Percentiles rank a stretch among this genome's conserved stretches.
Evolutionary conservation across 2,797 vertebrate species (phyloP).

Genomic region (Rhinichthys osculus): DNA sequence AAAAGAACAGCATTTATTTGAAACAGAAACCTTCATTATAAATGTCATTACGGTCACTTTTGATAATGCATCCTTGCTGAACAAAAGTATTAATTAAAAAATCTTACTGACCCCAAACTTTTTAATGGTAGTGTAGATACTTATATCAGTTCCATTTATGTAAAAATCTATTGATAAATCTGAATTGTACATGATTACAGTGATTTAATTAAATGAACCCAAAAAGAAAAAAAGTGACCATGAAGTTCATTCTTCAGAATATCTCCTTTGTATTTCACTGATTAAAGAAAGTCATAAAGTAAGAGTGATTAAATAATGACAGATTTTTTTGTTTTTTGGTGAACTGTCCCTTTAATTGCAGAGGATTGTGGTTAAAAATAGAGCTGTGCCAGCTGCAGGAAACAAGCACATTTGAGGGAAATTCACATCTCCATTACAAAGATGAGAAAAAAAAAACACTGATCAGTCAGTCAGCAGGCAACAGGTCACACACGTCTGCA

Average conservation of each 20-base stretch:
- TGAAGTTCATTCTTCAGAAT: background rate
- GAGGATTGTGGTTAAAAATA: constrained; percentile 5
- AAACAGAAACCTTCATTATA: background rate
- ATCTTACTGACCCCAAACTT: background rate
- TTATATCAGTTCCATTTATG: background rate
- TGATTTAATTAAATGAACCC: background rate
- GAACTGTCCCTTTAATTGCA: background rate
- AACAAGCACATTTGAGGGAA: constrained; percentile 75
- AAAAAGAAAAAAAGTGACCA: background rate
- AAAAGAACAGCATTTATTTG: background rate
- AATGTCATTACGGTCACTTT: background rate
- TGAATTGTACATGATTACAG: background rate
- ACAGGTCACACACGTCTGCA: constrained; percentile 58
- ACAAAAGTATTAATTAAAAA: background rate
- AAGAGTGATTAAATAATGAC: background rate
- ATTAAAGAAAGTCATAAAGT: background rate
- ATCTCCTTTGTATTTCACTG: background rate
- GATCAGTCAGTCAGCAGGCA: constrained; percentile 77
- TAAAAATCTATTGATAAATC: background rate
- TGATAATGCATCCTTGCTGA: background rate
- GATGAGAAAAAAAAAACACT: constrained; percentile 69
- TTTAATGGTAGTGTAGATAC: background rate
- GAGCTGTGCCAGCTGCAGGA: constrained; percentile 60
- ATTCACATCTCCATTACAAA: constrained; percentile 80
- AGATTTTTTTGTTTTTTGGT: background rate